Base-by-base conservation (phyloP, 2,888 invertebrate species). In the Aporophyla lueneburgensis region DNA sequence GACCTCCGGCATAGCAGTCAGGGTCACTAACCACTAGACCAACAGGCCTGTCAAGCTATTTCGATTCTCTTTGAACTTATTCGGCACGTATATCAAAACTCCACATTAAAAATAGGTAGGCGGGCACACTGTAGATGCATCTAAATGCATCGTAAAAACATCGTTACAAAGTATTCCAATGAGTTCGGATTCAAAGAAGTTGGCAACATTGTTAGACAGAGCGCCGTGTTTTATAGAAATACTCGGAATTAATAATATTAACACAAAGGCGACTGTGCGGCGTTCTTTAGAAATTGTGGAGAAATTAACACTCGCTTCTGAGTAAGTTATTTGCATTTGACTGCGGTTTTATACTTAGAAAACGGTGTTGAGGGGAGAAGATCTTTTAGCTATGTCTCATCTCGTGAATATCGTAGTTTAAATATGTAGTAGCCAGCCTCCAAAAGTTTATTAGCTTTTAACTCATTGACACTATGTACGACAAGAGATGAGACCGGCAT, bases 231-330 rank as follows among this genome's bases (percentile, higher is more conserved):
- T 87, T 86, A 86, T 76, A 83, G 76, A 80, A 84, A 86, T 87
- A 86, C 86, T 67, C 1, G 61, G 86, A 86, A 86, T 76, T 74
- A 80, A 76, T 86, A 87, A 78, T 81, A 75, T 74, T 78, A 77
- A 77, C 54, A 87, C 75, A 87, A 86, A 65, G 82, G 71, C 43
- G 59, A 61, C 33, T 71, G 71, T 80, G 33, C 19, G 27, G 40
- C 12, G 70, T 82, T 86, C 80, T 78, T 49, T 58, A 77, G 84
- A 84, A 86, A 78, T 84, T 85, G 65, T 51, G 40, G 66, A 81
- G 86, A 85, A 83, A 85, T 81, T 85, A 63, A 76, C 70, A 24
- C 53, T 68, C 1, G n/a, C 12, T 85, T 84, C 81, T 65, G 1
- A 24, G 85, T 83, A 85, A 59, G 16, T 54, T 75, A 71, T 74